Percentiles rank a stretch among this genome's conserved stretches.
Evolutionary conservation across 2,113 vertebrate species (phyloP).

Genomic region (Nothobranchius furzeri): DNA sequence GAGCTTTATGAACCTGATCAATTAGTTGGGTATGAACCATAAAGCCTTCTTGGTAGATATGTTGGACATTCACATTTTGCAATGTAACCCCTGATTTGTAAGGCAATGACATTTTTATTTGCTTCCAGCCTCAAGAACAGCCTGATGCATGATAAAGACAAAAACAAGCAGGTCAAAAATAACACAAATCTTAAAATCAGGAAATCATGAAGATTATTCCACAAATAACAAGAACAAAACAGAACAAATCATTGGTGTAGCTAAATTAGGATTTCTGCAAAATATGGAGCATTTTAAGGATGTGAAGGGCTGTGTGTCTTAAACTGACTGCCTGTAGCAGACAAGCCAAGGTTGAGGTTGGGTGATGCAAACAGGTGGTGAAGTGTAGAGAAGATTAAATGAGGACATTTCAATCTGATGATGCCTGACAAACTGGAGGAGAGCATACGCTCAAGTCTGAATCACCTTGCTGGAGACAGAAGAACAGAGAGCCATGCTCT

Average conservation of each 20-base stretch:
- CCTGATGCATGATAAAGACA: not conserved
- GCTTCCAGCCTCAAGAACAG: not conserved
- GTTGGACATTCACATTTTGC: too few species aligned
- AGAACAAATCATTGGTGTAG: constrained; percentile 63
- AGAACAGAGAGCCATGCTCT: too few species aligned
- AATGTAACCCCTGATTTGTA: too few species aligned
- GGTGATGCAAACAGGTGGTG: constrained; percentile 12
- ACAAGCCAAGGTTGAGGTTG: constrained; percentile 61
- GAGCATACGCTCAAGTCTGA: constrained; percentile 1
- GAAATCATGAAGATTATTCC: not conserved
- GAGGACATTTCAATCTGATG: constrained; percentile 53
- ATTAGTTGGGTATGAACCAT: too few species aligned
- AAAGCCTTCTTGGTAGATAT: too few species aligned
- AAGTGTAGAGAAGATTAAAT: not conserved
- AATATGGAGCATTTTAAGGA: constrained; percentile 17
- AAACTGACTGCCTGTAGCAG: constrained; percentile 72
- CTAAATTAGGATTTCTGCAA: constrained; percentile 74
- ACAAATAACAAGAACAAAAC: constrained; percentile 6
- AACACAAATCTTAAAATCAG: not conserved
- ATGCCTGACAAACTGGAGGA: constrained; percentile 36
- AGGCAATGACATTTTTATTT: too few species aligned
- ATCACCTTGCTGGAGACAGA: constrained; percentile 16
- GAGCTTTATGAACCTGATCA: too few species aligned
- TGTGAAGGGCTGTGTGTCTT: constrained; percentile 58
- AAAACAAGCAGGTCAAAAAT: not conserved